Evolutionary conservation across 2,113 vertebrate genomes (phyloP), one percentile per base, ranked within the genome.

Genomic region (Aythya baeri): DNA sequence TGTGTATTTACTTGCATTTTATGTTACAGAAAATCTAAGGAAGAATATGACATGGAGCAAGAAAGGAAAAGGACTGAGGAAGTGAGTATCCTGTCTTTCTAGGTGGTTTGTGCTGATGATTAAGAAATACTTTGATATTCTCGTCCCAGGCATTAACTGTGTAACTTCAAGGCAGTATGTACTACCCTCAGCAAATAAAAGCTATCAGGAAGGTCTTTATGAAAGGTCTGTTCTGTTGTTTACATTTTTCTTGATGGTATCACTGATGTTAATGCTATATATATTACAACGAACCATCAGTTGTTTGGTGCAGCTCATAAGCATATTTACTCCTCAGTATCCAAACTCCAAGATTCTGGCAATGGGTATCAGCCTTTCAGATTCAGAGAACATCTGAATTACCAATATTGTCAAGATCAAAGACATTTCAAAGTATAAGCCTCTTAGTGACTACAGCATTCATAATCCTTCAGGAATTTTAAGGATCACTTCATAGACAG

Each of bases 41-140:
- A 99, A 86, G 99, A 99, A 91, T 99, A 99, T 77, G 99, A 99
- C 55, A 96, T 98, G 86, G 98, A 98, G 49, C 98, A 98, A 92
- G 98, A 98, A 94, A 98, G 88, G 59, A 98, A 97, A 80, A 98
- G 92, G 80, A 95, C 86, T 78, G 97, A 97, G 57, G 97, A 97
- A 96, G 98, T 98, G 82, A 95, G 85, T 96, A 36, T 23, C 41
- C 83, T 75, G 38, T 16, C n/a, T 88, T 83, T 59, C 43, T 63
- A 20, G 49, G 31, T 49, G 50, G 61, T 34, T 83, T 83, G 6
- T 1, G 6, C 15, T 57, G 38, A 25, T 62, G 49, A 67, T 77
- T 61, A 31, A 57, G 70, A 71, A 65, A 46, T 67, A 13, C 26
- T 76, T 46, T 25, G 23, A 44, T 65, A 70, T 2, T 63, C n/a